phyloP scores from a whole-genome alignment of 1,140 invertebrate genomes.

The Bicyclus anynana region DNA sequence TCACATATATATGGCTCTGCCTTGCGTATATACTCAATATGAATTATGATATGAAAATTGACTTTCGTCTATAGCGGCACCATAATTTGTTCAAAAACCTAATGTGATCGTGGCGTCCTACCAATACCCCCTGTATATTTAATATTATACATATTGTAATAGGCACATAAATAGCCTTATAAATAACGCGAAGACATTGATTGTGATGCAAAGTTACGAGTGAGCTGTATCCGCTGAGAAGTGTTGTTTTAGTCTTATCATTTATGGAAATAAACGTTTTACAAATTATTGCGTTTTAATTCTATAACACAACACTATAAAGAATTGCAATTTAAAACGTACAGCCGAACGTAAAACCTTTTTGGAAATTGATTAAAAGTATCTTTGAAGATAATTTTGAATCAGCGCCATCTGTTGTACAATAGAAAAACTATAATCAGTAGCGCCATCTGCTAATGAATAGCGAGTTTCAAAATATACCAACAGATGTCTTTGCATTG shows the following conservation, averaged over 20 bases:
- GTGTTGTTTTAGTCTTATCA: constrained; percentile 60
- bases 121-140: no score
- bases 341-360: no score
- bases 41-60: no score
- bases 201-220: constrained; percentile 37
- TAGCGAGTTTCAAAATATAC: not conserved
- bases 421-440: constrained; percentile 11
- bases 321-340: no score
- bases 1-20: no score
- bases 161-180: constrained; percentile 42
- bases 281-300: constrained; percentile 39
- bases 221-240: constrained; percentile 51
- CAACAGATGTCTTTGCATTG: not conserved
- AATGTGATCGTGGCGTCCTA: not conserved
- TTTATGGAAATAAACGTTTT: constrained; percentile 69
- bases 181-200: constrained; percentile 43
- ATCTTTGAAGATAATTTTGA: no score
- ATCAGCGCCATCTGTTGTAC: constrained; percentile 25
- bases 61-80: no score
- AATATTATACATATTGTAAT: not conserved
- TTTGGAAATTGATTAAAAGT: no score
- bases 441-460: not conserved
- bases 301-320: not conserved
- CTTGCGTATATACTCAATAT: no score
- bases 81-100: no score